Percentiles rank a stretch among this genome's conserved stretches.
Evolutionary conservation across 2,888 invertebrate genomes (phyloP).

Genomic region (Nemurella pictetii): DNA sequence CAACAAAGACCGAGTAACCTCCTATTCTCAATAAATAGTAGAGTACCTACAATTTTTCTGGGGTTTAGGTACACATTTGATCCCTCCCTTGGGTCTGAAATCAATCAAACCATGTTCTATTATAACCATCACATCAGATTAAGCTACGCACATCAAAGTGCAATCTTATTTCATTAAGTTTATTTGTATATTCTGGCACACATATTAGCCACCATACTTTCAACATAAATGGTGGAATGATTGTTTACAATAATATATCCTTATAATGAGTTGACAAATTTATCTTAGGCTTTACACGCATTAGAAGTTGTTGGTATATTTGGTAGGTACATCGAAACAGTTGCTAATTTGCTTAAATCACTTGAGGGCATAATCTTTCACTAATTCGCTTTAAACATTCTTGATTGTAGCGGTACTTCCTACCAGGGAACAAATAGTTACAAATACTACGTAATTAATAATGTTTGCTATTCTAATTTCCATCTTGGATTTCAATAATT

Average conservation of each 20-base stretch:
- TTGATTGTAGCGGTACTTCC: background rate
- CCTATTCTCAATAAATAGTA: too few relatives aligned
- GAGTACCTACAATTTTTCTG: too few relatives aligned
- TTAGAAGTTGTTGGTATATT: conserved; percentile 39
- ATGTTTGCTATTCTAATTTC: conserved; percentile 9
- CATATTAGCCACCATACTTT: conserved; percentile 35
- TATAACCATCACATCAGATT: too few relatives aligned
- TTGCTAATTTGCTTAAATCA: conserved; percentile 36
- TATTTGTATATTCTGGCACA: conserved; percentile 40
- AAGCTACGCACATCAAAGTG: too few relatives aligned
- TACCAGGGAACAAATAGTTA: conserved; percentile 12
- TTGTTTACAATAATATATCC: conserved; percentile 31
- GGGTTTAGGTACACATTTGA: too few relatives aligned
- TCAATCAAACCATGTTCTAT: too few relatives aligned
- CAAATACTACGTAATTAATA: conserved; percentile 9
- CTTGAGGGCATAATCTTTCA: conserved; percentile 18
- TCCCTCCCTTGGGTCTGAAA: too few relatives aligned
- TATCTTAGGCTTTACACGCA: conserved; percentile 35
- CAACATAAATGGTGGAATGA: conserved; percentile 39
- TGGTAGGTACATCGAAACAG: conserved; percentile 36
- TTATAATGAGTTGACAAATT: conserved; percentile 37
- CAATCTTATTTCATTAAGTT: conserved; percentile 20
- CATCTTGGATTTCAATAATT: background rate
- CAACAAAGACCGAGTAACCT: too few relatives aligned
- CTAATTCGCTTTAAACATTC: conserved; percentile 22